Base-by-base conservation (phyloP, 2,113 vertebrate genomes). In the Limnothrissa miodon region DNA sequence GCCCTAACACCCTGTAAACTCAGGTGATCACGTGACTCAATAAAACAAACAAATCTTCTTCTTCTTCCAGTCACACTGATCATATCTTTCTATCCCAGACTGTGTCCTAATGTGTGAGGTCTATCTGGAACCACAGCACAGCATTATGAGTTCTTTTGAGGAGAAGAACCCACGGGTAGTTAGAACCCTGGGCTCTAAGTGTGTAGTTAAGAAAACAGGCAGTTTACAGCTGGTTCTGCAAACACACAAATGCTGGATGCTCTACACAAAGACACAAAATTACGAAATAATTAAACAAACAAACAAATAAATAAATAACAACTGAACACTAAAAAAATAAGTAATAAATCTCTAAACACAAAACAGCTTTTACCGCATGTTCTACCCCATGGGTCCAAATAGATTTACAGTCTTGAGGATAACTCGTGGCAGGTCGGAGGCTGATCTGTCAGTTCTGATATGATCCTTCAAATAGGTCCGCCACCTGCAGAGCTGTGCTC, bases 271-370 rank as follows among this genome's bases (percentile, higher is more conserved):
- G 25, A 74, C 66, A 36, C 11, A 29, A 74, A 74, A 74, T 7
- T 29, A 36, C 10, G 29, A 74, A 36, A 74, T 74, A 74, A 66
- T 33, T 66, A 66, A 74, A 5, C 36, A 36, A 74, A n/a, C n/a
- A n/a, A n/a, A n/a, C 66, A 74, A 36, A 74, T 74, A 74, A 66
- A 66, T 66, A 66, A 74, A 5, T 36, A 36, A 74, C 66, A 74
- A 29, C 66, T 19, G 15, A 36, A 74, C 66, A 17, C 29, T n/a
- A 70, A 33, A 33, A 10, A 13, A 29, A 33, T 74, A 29, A 74
- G 36, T 74, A 74, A 74, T 36, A 74, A 36, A 74, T 74, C 11
- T 39, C 13, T 74, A 15, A 74, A 74, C 66, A 74, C 29, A 74
- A 74, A 74, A 17, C 66, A 70, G 62, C 29, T 13, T 70, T 70